These are phyloP conservation scores for Ostrea edulis DNA, from an alignment of 1,140 invertebrate species.

Conservation along the genomic window DNA sequence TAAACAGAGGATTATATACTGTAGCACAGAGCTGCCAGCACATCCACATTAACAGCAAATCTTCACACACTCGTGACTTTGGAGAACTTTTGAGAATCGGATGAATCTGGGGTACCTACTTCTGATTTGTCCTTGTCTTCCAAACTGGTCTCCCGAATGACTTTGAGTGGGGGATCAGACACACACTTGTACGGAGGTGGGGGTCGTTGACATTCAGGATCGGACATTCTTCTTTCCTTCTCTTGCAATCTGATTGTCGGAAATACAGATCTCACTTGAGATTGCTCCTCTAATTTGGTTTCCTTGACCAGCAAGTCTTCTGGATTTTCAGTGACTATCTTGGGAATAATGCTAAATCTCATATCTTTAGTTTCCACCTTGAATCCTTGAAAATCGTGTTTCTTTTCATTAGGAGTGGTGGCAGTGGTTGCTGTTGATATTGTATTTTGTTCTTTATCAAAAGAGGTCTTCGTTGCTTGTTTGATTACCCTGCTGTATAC, in stretches of 20 bases:
- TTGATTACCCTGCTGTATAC: constrained; percentile 63
- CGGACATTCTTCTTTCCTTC: constrained; percentile 35
- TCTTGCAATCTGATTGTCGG: constrained; percentile 30
- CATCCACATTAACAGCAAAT: background rate
- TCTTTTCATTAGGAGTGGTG: constrained; percentile 1
- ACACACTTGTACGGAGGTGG: constrained; percentile 49
- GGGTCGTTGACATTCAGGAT: constrained; percentile 30
- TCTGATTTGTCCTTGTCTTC: constrained; percentile 56
- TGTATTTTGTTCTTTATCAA: constrained; percentile 30
- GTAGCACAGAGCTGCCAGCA: background rate
- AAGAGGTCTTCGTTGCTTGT: constrained; percentile 62
- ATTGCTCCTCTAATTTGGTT: constrained; percentile 26
- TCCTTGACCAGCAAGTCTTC: constrained; percentile 54
- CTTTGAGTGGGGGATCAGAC: constrained; percentile 57
- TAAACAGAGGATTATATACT: background rate
- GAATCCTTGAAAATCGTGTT: constrained; percentile 43
- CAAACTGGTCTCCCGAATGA: constrained; percentile 53
- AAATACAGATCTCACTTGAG: constrained; percentile 8
- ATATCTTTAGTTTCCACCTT: constrained; percentile 63
- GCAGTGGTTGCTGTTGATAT: background rate
- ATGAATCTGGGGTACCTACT: constrained; percentile 59
- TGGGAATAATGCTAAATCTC: constrained; percentile 66
- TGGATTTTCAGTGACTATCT: constrained; percentile 64
- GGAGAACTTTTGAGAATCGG: constrained; percentile 61
- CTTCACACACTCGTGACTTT: constrained; percentile 65